Percentiles rank a stretch among this genome's conserved stretches.
Evolutionary conservation across 2,888 invertebrate species (phyloP).

Genomic region (Biston betularia): DNA sequence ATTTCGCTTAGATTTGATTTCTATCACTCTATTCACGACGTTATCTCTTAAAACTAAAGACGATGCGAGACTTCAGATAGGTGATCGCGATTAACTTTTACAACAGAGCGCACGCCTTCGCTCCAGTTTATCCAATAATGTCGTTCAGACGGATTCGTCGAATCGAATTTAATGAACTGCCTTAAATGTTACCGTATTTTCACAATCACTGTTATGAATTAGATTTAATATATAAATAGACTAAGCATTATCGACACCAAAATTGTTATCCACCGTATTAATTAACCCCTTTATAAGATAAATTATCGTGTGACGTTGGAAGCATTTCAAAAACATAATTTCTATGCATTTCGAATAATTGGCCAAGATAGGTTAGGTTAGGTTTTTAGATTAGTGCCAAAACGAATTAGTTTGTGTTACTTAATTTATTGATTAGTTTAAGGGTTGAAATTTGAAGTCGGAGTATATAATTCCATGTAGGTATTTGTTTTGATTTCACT

Average conservation of each 20-base stretch:
- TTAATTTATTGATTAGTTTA: constrained; percentile 77
- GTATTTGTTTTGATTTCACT: constrained; percentile 57
- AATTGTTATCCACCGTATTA: constrained; percentile 40
- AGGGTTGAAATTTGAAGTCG: constrained; percentile 51
- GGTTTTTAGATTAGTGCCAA: constrained; percentile 80
- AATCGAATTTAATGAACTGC: constrained; percentile 20
- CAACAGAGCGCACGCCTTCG: no score
- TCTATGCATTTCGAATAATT: constrained; percentile 59
- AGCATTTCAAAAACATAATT: constrained; percentile 43
- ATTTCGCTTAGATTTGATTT: neutral
- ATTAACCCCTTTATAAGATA: constrained; percentile 22
- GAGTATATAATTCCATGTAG: constrained; percentile 59
- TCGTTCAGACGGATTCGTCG: constrained; percentile 2
- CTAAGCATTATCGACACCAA: constrained; percentile 36
- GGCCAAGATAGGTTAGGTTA: constrained; percentile 51
- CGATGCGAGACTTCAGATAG: no score
- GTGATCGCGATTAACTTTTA: no score
- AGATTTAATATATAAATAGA: constrained; percentile 17
- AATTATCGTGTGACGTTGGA: constrained; percentile 27
- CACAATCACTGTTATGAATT: constrained; percentile 33
- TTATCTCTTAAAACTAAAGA: no score
- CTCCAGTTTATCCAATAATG: neutral
- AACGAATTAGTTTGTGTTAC: constrained; percentile 71
- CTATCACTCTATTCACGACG: neutral
- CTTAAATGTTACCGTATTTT: constrained; percentile 29